phyloP scores from a whole-genome alignment of 2,113 vertebrate species.

The Tupaia tana region DNA sequence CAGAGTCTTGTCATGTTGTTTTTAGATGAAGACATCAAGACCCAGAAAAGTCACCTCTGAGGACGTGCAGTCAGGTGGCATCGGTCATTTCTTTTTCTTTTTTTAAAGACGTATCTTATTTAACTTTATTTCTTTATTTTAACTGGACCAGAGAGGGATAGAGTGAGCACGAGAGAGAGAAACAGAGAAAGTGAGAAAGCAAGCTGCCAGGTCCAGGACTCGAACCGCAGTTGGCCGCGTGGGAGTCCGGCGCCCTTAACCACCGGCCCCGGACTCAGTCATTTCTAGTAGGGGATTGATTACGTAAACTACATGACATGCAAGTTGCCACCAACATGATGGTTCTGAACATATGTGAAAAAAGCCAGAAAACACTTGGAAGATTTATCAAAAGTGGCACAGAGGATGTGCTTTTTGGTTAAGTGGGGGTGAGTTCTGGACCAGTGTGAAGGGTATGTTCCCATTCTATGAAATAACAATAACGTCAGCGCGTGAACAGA shows the following conservation, averaged over 20 bases:
- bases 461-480: not conserved
- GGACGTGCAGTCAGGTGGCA: not conserved
- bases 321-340: not conserved
- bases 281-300: not conserved
- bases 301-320: not conserved
- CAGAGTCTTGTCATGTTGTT: not conserved
- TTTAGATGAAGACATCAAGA: conserved; percentile 35
- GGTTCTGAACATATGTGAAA: not conserved
- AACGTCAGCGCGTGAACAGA: not conserved
- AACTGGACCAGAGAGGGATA: too few species aligned
- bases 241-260: too few species aligned
- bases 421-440: not conserved
- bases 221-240: too few species aligned
- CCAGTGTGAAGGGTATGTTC: not conserved
- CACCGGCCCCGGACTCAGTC: too few species aligned
- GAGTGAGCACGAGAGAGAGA: too few species aligned
- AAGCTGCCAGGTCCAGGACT: too few species aligned
- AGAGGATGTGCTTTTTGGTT: not conserved
- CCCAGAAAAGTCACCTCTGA: not conserved
- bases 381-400: not conserved
- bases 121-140: too few species aligned
- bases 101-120: too few species aligned
- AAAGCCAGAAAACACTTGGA: conserved; percentile 26
- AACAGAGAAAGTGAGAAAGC: too few species aligned
- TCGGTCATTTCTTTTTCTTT: not conserved